phyloP scores from a whole-genome alignment of 2,113 vertebrate genomes.

The Colius striatus region DNA sequence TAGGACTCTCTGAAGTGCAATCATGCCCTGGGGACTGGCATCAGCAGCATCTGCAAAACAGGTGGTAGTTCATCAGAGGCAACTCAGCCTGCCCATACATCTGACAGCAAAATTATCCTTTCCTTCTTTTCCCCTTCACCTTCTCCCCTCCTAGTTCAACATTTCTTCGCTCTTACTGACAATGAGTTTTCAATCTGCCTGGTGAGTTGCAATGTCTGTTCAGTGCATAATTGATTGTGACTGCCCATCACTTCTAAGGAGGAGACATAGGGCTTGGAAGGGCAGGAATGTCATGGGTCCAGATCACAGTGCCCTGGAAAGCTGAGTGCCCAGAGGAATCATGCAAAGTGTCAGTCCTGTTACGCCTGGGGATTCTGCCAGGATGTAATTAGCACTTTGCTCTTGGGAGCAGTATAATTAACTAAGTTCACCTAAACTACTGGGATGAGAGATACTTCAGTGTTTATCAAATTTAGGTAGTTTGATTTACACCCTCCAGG shows the following conservation, averaged over 20 bases:
- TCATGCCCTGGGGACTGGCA: neutral
- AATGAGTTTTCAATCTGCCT: neutral
- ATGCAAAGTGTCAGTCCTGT: neutral
- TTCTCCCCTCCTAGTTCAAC: neutral
- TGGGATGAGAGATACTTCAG: neutral
- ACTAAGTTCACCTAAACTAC: neutral
- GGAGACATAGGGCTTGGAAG: neutral
- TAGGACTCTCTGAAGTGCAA: neutral
- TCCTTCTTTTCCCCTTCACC: fast-evolving
- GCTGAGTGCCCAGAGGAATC: neutral
- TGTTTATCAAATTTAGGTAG: slow-evolving; percentile 39
- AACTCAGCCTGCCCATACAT: neutral
- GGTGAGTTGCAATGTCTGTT: neutral
- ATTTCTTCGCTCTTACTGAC: neutral
- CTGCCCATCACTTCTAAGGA: neutral
- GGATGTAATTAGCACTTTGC: neutral
- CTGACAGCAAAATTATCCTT: neutral
- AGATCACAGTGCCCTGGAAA: neutral
- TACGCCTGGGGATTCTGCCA: neutral
- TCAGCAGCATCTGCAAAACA: neutral
- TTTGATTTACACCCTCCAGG: slow-evolving; percentile 52
- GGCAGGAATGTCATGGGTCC: neutral
- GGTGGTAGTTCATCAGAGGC: neutral
- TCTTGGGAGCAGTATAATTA: neutral
- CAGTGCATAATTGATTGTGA: neutral